Evolutionary conservation across 2,797 vertebrate genomes (phyloP).

Genomic region (Phrynocephalus vlangalii): DNA sequence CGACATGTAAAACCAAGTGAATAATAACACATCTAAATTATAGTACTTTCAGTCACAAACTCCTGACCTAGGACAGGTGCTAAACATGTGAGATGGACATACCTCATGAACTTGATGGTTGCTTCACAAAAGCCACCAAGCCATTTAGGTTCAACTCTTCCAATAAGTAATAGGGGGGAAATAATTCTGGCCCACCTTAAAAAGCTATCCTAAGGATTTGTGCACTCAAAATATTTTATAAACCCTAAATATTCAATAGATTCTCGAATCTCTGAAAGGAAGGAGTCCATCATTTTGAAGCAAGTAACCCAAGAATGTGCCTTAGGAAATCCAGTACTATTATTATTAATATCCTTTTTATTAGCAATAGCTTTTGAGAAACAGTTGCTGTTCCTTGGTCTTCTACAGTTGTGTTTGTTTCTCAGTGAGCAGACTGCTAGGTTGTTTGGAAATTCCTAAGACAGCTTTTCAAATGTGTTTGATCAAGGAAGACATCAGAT

Average conservation of each 20-base stretch:
- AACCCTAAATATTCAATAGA: not conserved
- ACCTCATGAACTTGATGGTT: not conserved
- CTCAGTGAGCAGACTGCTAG: not conserved
- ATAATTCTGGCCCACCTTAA: not conserved
- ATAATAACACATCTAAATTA: too few relatives aligned
- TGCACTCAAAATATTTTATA: not conserved
- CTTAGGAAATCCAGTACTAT: not conserved
- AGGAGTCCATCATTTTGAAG: not conserved
- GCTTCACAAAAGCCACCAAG: not conserved
- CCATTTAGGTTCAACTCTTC: not conserved
- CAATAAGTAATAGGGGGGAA: not conserved
- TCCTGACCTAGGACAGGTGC: not conserved
- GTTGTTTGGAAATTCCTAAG: not conserved
- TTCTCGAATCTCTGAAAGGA: not conserved
- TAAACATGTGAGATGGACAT: too few relatives aligned
- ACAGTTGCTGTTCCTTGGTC: not conserved
- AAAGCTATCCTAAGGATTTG: not conserved
- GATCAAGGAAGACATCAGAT: not conserved
- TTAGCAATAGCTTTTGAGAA: not conserved
- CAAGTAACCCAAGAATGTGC: not conserved
- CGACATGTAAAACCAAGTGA: too few relatives aligned
- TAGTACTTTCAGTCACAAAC: too few relatives aligned
- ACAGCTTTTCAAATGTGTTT: not conserved
- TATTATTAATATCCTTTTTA: not conserved
- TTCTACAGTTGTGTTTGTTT: not conserved